Evolutionary conservation across 1,140 invertebrate genomes (phyloP).

Genomic region (Trachymyrmex septentrionalis): DNA sequence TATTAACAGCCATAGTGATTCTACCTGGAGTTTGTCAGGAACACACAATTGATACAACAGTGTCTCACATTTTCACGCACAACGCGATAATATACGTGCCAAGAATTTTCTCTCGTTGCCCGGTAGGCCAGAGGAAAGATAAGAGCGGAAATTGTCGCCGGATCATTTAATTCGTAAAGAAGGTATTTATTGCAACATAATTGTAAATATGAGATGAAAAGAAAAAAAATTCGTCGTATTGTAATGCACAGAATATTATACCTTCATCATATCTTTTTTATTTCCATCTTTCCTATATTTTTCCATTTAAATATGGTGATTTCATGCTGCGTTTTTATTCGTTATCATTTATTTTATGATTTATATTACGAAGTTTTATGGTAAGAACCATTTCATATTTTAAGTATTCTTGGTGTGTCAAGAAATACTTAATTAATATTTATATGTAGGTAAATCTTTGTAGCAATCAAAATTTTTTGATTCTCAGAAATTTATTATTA

Average conservation of each 20-base stretch:
- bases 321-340: background rate
- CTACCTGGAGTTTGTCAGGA: background rate
- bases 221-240: too few species aligned
- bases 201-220: background rate
- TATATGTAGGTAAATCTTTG: background rate
- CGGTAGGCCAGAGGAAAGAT: background rate
- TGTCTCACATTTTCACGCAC: background rate
- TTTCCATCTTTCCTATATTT: background rate
- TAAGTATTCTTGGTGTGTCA: background rate
- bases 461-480: background rate
- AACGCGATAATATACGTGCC: background rate
- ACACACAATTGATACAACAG: background rate
- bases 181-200: slow-evolving; percentile 3
- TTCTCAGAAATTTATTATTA: background rate
- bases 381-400: background rate
- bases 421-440: background rate
- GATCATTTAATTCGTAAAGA: background rate
- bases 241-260: background rate
- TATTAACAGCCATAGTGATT: background rate
- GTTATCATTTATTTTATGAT: background rate
- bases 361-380: background rate
- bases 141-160: background rate
- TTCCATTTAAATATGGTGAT: background rate
- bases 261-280: background rate
- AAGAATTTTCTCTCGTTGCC: background rate